These are phyloP conservation scores for Aulostomus chinensis DNA, from an alignment of 2,797 vertebrate species.

Conservation along the genomic window DNA sequence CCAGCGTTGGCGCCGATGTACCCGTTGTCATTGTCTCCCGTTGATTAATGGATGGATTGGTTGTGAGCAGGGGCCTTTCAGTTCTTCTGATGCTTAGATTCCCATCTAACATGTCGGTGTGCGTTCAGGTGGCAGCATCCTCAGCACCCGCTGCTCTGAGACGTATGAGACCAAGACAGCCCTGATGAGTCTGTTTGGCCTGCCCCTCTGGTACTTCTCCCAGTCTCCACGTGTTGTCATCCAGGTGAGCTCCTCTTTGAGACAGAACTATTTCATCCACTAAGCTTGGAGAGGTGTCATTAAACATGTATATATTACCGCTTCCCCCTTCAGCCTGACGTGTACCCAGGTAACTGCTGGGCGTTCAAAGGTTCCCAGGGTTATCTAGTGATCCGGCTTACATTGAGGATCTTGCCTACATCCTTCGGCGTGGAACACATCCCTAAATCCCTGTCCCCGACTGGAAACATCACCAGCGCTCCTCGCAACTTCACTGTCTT, in stretches of 20 bases:
- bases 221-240: slow-evolving; percentile 95
- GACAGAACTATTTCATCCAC: no score
- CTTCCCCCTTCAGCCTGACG: slow-evolving; percentile 89
- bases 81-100: neutral
- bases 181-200: slow-evolving; percentile 91
- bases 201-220: slow-evolving; percentile 95
- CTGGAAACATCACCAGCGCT: slow-evolving; percentile 91
- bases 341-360: slow-evolving; percentile 98
- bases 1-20: neutral
- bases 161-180: slow-evolving; percentile 94
- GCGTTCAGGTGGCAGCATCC: slow-evolving; percentile 89
- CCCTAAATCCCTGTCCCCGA: slow-evolving; percentile 89
- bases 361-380: slow-evolving; percentile 95
- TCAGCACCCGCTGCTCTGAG: slow-evolving; percentile 96
- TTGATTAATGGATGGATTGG: no score
- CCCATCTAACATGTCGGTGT: neutral
- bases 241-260: slow-evolving; percentile 82
- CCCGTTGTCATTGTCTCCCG: no score
- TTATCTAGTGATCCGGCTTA: slow-evolving; percentile 91
- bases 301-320: no score
- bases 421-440: slow-evolving; percentile 93
- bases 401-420: slow-evolving; percentile 85
- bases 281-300: no score
- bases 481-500: slow-evolving; percentile 89
- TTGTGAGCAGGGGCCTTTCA: no score